A percentile compares a stretch with the other conserved stretches of the same genome.
phyloP scores from a whole-genome alignment of 2,797 vertebrate genomes.

The Hemibagrus guttatus region DNA sequence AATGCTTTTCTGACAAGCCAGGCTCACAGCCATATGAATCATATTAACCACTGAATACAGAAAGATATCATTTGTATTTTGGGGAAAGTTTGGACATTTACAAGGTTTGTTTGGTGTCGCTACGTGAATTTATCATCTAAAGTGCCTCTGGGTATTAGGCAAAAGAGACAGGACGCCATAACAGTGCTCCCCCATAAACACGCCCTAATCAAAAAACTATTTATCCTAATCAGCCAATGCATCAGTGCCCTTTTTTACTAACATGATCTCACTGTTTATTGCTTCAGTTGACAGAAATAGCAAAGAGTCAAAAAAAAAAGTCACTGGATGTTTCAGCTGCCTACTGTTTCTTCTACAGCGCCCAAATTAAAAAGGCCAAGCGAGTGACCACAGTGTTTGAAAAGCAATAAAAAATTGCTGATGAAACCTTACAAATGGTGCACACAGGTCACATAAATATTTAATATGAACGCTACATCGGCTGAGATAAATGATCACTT shows the following conservation, averaged over 20 bases:
- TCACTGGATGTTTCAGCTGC: conserved; percentile 15
- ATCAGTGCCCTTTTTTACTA: conserved; percentile 46
- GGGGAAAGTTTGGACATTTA: conserved; percentile 36
- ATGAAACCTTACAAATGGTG: conserved; percentile 27
- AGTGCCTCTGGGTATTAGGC: conserved; percentile 49
- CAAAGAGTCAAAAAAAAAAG: conserved; percentile 22
- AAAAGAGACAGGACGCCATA: conserved; percentile 59
- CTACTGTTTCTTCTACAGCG: neutral
- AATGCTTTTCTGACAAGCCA: conserved; percentile 10
- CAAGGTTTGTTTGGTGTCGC: conserved; percentile 47
- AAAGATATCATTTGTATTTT: conserved; percentile 36
- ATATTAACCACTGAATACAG: conserved; percentile 20
- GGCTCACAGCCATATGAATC: conserved; percentile 7
- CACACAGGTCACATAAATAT: conserved; percentile 34
- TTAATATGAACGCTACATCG: conserved; percentile 22
- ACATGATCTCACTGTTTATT: conserved; percentile 61
- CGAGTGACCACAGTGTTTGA: conserved; percentile 39
- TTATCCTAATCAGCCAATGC: conserved; percentile 72
- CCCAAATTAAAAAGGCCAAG: neutral
- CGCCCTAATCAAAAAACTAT: conserved; percentile 71
- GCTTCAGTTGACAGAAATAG: conserved; percentile 54
- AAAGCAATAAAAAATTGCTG: conserved; percentile 31
- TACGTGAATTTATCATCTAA: conserved; percentile 61
- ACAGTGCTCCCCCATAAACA: conserved; percentile 56
- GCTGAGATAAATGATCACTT: conserved; percentile 1